A percentile compares a stretch with the other conserved stretches of the same genome.
Conservation (phyloP, 2,113 vertebrate genomes). For the Neomonachus schauinslandi region DNA sequence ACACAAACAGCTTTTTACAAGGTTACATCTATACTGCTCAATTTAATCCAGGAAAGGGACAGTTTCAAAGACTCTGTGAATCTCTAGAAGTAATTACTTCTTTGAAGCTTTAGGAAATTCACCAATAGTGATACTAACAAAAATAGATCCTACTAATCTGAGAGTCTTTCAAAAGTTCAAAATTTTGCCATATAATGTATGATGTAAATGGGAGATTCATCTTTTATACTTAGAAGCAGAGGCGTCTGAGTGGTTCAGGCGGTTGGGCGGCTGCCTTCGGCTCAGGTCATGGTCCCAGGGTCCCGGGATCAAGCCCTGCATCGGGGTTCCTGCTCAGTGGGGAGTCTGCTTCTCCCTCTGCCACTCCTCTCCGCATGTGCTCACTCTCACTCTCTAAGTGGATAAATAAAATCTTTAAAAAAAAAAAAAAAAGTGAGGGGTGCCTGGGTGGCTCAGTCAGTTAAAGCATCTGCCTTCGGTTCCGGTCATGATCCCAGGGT, state of each 20-base stretch:
- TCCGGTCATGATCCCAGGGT: too few species aligned
- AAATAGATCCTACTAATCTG: neutral
- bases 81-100: neutral
- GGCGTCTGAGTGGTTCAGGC: neutral
- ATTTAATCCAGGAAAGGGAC: neutral
- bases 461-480: too few species aligned
- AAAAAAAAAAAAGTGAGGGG: too few species aligned
- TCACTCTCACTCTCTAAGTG: too few species aligned
- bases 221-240: neutral
- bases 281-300: neutral
- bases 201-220: neutral
- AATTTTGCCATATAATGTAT: neutral
- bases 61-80: slow-evolving; percentile 27
- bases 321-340: too few species aligned
- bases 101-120: neutral
- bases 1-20: slow-evolving; percentile 22
- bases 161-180: neutral
- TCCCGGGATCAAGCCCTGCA: too few species aligned
- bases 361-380: fast-evolving
- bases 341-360: too few species aligned
- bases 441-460: too few species aligned
- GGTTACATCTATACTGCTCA: neutral
- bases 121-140: neutral
- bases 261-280: neutral
- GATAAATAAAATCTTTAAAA: too few species aligned